phyloP scores from a whole-genome alignment of 2,113 vertebrate genomes.

The Lagopus leucura region DNA sequence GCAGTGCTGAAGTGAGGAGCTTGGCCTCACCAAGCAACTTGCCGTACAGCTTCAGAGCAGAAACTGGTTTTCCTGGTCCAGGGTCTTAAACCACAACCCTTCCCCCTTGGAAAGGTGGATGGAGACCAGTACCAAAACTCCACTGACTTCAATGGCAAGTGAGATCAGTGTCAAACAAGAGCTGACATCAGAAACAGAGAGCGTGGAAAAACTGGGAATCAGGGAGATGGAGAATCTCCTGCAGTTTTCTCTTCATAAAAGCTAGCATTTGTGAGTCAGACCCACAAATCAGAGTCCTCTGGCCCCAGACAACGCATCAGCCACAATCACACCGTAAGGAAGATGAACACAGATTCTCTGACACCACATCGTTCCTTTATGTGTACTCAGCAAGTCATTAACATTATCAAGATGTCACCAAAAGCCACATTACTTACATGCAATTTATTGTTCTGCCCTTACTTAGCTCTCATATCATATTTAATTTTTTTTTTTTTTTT shows the following conservation, averaged over 20 bases:
- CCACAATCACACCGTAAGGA: background rate
- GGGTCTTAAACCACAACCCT: background rate
- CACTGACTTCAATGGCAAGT: accelerated
- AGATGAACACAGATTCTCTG: background rate
- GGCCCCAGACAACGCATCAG: background rate
- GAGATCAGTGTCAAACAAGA: background rate
- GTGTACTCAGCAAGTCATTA: background rate
- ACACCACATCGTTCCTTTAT: background rate
- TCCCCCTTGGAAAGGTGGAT: background rate
- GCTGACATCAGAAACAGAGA: background rate
- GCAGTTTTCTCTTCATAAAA: background rate
- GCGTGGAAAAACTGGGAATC: background rate
- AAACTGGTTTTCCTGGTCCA: background rate
- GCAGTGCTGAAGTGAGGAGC: background rate
- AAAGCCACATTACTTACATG: background rate
- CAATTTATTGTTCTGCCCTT: background rate
- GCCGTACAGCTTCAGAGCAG: background rate
- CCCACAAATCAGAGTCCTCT: background rate
- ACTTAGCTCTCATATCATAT: background rate
- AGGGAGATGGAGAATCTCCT: background rate
- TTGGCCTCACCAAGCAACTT: background rate
- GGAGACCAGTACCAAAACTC: background rate
- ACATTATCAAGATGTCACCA: background rate
- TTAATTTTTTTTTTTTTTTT: background rate
- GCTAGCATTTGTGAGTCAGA: background rate